Evolutionary conservation across 1,140 invertebrate species (phyloP), one percentile per base, ranked within the genome.

Genomic region (Drosophila santomea): DNA sequence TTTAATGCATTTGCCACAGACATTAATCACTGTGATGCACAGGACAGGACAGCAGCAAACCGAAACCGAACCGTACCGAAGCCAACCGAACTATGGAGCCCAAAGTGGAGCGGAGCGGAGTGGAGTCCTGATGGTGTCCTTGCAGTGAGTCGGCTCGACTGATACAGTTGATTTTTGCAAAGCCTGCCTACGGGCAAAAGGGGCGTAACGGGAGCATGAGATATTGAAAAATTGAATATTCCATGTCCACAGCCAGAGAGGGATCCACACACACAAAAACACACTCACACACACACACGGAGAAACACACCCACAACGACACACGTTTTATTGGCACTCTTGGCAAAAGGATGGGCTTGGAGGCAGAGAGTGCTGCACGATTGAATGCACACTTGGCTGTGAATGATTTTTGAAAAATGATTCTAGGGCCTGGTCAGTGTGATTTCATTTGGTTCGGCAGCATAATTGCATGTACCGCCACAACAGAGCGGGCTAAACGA

Each of bases 1-100:
- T 90, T 90, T 90, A 90, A 90, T 90, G 88, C 88, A 90, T 90
- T 90, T 90, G 88, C 88, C 88, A 90, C 88, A 90, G 82, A 90
- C 88, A 90, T 90, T 90, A 90, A 90, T 90, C 88, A 90, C 88
- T 90, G 82, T 86, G 88, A 90, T 90, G 88, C 88, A 90, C 82
- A 89, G 83, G 67, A 86, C 82, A 84, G 71, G 69, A 75, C 80
- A 80, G 72, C 50, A 77, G 62, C 60, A 73, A 73, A 72, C 54
- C 67, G 52, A 73, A 69, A 69, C 62, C 52, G 55, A 74, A 71
- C 39, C 5, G 15, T 17, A 45, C 43, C 43, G 17, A 44, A 44
- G 15, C 58, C 72, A 72, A 58, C 52, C 64, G 51, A 67, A 67
- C 60, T 38, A 32, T 32, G 32, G 47, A 73, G 51, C 28, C 20